A percentile compares a stretch with the other conserved stretches of the same genome.
phyloP scores from a whole-genome alignment of 2,888 invertebrate genomes.

The Brenthis ino region DNA sequence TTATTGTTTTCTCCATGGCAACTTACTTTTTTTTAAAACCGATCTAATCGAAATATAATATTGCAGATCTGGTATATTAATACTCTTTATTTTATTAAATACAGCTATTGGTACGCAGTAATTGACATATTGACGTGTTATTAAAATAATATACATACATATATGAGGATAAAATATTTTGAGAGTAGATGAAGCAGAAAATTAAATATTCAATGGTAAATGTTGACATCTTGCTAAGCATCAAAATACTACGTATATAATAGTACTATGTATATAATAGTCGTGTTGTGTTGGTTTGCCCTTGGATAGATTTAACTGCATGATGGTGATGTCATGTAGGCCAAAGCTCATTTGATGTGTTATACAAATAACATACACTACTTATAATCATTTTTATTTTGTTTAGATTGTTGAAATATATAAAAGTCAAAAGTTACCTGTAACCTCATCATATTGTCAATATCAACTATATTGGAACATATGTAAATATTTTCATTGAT shows the following conservation, averaged over 20 bases:
- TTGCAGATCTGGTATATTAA: not conserved
- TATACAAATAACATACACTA: not conserved
- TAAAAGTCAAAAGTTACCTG: no score
- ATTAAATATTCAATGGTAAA: conserved; percentile 66
- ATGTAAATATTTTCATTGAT: no score
- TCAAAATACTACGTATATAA: conserved; percentile 12
- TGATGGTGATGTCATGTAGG: conserved; percentile 45
- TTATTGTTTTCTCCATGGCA: conserved; percentile 59
- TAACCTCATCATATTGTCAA: no score
- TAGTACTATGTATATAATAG: conserved; percentile 9
- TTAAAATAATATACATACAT: conserved; percentile 29
- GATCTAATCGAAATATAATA: conserved; percentile 1
- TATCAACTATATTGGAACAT: no score
- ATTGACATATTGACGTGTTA: conserved; percentile 10
- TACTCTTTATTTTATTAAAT: not conserved
- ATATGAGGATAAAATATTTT: conserved; percentile 54
- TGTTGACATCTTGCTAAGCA: conserved; percentile 5
- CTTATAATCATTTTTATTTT: not conserved
- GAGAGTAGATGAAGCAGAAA: conserved; percentile 62
- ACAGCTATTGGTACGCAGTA: not conserved
- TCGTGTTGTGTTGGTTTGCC: conserved; percentile 40
- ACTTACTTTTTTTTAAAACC: conserved; percentile 31
- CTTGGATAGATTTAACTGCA: conserved; percentile 42
- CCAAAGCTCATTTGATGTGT: conserved; percentile 20
- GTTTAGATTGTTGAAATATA: not conserved